These are phyloP conservation scores for Oncorhynchus masou DNA, from an alignment of 2,113 vertebrate genomes.

Conservation along the genomic window DNA sequence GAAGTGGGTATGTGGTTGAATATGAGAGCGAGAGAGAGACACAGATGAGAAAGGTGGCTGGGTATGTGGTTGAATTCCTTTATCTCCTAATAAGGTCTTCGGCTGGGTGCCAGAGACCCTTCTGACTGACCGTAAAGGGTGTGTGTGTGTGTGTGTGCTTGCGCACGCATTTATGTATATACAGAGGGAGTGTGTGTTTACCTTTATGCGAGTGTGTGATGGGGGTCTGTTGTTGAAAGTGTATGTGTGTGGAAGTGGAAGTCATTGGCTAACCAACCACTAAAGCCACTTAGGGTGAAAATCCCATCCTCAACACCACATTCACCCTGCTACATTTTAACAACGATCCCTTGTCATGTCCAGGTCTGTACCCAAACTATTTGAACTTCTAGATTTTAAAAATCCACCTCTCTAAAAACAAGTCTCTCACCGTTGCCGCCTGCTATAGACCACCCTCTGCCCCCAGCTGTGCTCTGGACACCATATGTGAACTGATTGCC, in stretches of 20 bases:
- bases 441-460: too few species aligned
- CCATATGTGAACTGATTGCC: too few species aligned
- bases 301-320: not conserved
- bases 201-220: not conserved
- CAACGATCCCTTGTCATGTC: not conserved
- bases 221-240: conserved; percentile 6
- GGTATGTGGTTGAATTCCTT: conserved; percentile 48
- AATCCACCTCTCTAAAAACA: too few species aligned
- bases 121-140: conserved; percentile 52
- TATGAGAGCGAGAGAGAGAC: not conserved
- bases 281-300: not conserved
- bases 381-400: too few species aligned
- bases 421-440: too few species aligned
- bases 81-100: conserved; percentile 75
- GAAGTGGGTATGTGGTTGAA: too few species aligned
- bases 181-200: conserved; percentile 5
- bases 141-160: not conserved
- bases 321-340: not conserved
- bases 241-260: conserved; percentile 4
- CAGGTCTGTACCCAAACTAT: too few species aligned
- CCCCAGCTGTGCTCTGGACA: too few species aligned
- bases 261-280: not conserved
- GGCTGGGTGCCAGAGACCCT: conserved; percentile 53
- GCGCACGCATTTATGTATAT: conserved; percentile 6
- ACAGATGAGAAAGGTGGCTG: not conserved